phyloP scores from a whole-genome alignment of 2,888 invertebrate genomes.

The Tryphoninae sp. region DNA sequence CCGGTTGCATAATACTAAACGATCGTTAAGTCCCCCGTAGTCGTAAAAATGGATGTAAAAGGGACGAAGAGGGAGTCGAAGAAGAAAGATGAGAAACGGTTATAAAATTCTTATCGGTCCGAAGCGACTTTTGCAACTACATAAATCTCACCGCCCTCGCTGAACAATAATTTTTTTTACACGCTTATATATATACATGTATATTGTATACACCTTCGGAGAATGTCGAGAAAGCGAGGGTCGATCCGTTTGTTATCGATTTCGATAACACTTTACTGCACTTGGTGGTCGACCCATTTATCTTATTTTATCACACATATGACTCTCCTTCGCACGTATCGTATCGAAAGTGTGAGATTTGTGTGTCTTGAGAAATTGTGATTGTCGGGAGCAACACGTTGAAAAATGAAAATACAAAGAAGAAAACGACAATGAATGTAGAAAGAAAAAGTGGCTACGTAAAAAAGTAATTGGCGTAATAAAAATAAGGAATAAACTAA shows the following conservation, averaged over 20 bases:
- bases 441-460: background rate
- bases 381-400: constrained; percentile 35
- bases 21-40: constrained; percentile 25
- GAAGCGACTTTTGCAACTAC: constrained; percentile 40
- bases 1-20: constrained; percentile 44
- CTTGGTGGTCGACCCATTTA: constrained; percentile 37
- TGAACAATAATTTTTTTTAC: constrained; percentile 45
- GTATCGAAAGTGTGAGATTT: constrained; percentile 20
- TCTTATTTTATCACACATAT: constrained; percentile 36
- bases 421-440: background rate
- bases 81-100: constrained; percentile 34
- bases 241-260: constrained; percentile 48
- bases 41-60: constrained; percentile 45
- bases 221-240: constrained; percentile 12
- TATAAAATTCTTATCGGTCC: constrained; percentile 54
- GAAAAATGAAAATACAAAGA: background rate
- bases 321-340: constrained; percentile 28
- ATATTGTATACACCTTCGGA: constrained; percentile 21
- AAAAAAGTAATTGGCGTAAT: too few relatives aligned
- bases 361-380: constrained; percentile 10
- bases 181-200: background rate
- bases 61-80: background rate
- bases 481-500: too few relatives aligned
- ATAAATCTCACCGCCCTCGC: constrained; percentile 49
- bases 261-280: constrained; percentile 49